Conservation (phyloP, 2,113 vertebrate species). For the Xenopus tropicalis region UCB_Xtro_10.0 CM004443.2:92396001-92396500, state of each 20-base stretch:
- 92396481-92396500: neutral
- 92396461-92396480: constrained; percentile 5
- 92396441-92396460: neutral
- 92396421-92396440: constrained; percentile 44
- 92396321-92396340: constrained; percentile 53
- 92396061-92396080: constrained; percentile 44
- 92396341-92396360: constrained; percentile 45
- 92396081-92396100: constrained; percentile 69
- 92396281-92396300: constrained; percentile 46
- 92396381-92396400: constrained; percentile 41
- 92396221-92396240: constrained; percentile 70
- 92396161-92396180: constrained; percentile 45
- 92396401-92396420: constrained; percentile 20
- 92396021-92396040: constrained; percentile 51
- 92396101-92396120: constrained; percentile 66
- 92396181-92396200: constrained; percentile 44
- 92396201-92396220: constrained; percentile 53
- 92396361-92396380: constrained; percentile 39
- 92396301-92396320: constrained; percentile 65
- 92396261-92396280: constrained; percentile 70
- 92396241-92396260: constrained; percentile 48
- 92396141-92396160: constrained; percentile 57
- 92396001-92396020: constrained; percentile 37
- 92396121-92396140: constrained; percentile 64
- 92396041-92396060: constrained; percentile 1